Base-by-base conservation (phyloP, 2,888 invertebrate species). In the Neria commutata region DNA sequence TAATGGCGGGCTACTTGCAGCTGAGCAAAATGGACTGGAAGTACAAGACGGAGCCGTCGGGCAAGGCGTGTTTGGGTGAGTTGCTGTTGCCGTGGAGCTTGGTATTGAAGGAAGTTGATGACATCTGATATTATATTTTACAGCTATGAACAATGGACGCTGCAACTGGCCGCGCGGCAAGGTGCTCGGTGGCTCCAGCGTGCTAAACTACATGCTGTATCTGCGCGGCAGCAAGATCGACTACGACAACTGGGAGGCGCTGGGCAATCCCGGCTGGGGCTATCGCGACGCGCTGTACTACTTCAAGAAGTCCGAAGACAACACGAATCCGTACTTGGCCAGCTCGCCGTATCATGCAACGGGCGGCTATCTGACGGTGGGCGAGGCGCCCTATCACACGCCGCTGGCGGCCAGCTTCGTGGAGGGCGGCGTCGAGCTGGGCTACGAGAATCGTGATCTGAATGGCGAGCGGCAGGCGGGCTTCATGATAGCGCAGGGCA, bases 81-180 rank as follows among this genome's bases (percentile, higher is more conserved):
- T 1, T 3, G 37, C 11, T 11, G 26, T 3, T 1, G 24, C 8
- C 5, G 25, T 14, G 3, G 42, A 29, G 4, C 11, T 14, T 14
- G 17, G 10, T 8, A 10, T n/a, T 25, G 37, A 24, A 14, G 2
- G 17, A n/a, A 23, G 5, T 46, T 51, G 14, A 29, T 37, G 2
- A 25, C n/a, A 23, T 40, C 1, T 16, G 40, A 26, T 21, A 16
- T 46, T 53, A 37, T 23, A 42, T 29, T 52, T 63, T 50, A 1
- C 81, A 92, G 93, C 91, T 4, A 93, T 94, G 93, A 88, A 88
- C 71, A 88, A 88, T 33, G 88, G 89, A 6, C 86, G 94, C 26
- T 94, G 94, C 79, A 94, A 94, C 80, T 94, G 94, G 94, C 94
- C 94, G 0, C 84, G 97, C 19, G 95, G 96, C 1, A 95, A 95